Evolutionary conservation across 2,888 invertebrate species (phyloP), one percentile per base, ranked within the genome.

Genomic region (Abrostola tripartita): DNA sequence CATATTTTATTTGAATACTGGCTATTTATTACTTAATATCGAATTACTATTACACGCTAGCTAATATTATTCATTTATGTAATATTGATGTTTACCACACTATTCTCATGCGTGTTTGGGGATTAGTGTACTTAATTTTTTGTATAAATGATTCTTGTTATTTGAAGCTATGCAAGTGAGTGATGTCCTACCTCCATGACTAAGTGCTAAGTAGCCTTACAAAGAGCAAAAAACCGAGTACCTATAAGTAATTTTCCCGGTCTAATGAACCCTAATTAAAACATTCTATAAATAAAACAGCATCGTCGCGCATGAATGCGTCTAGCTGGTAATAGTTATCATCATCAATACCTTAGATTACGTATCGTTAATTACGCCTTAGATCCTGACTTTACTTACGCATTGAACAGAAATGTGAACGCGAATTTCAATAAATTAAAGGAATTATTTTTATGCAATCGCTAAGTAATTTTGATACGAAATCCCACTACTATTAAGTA

Each of bases 311-410:
- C 71, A 38, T 63, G 59, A 53, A 63, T 59, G 55, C 62, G 6
- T 68, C 52, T 50, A 0, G n/a, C 57, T 35, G 54, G 49, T 63
- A 52, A 58, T 55, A 72, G 53, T 68, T 60, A 72, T 71, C 71
- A 55, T 47, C 55, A 24, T 61, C 55, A 71, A 71, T 71, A 55
- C 55, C 58, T 58, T 38, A 67, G 67, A 72, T 72, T 52, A 63
- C 36, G 36, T 50, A 73, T 68, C 52, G 52, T 73, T 68, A 72
- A 72, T 55, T 63, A 63, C 64, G 44, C 37, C 54, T 66, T 36
- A 60, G 52, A 72, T 56, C 54, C 72, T 37, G 47, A 60, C 50
- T 58, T 55, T 54, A 56, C 14, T 37, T 38, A 4, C 14, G 42
- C 37, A 58, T 63, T 58, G 12, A 63, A 9, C 37, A 67, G 63